phyloP scores from a whole-genome alignment of 2,797 vertebrate genomes.

The Bradypodion pumilum region DNA sequence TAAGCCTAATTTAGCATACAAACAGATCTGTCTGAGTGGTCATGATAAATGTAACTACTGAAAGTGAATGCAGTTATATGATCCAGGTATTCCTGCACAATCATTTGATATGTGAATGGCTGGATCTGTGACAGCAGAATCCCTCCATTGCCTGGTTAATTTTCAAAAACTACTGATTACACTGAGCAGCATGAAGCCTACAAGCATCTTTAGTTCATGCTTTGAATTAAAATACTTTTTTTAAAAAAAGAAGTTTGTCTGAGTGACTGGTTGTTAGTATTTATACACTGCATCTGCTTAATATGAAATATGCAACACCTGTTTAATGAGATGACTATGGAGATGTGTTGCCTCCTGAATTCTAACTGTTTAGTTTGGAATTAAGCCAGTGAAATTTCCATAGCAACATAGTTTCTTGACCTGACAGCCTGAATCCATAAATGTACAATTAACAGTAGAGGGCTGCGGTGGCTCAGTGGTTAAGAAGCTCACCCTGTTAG shows the following conservation, averaged over 20 bases:
- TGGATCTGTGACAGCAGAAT: not conserved
- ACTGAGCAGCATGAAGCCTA: not conserved
- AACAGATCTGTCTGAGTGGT: not conserved
- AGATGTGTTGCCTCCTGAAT: slow-evolving; percentile 44
- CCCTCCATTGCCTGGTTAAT: not conserved
- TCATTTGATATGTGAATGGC: not conserved
- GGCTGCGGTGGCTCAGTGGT: too few species aligned
- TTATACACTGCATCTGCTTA: slow-evolving; percentile 6
- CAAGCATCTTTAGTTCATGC: not conserved
- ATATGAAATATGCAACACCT: slow-evolving; percentile 24
- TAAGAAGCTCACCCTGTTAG: too few species aligned
- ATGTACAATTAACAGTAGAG: slow-evolving; percentile 22
- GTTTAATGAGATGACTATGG: slow-evolving; percentile 11
- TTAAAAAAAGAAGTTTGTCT: too few species aligned
- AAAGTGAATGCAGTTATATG: not conserved
- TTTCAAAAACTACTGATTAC: slow-evolving; percentile 16
- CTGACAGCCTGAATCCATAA: slow-evolving; percentile 22
- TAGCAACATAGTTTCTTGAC: slow-evolving; percentile 37
- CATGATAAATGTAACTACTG: not conserved
- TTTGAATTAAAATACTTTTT: slow-evolving; percentile 14
- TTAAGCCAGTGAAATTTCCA: slow-evolving; percentile 47
- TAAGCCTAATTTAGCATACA: not conserved
- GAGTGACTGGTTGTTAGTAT: not conserved
- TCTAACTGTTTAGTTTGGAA: slow-evolving; percentile 36
- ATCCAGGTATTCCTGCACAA: not conserved